Base-by-base conservation (phyloP, 1,140 invertebrate species). In the Zophobas atratus region DNA sequence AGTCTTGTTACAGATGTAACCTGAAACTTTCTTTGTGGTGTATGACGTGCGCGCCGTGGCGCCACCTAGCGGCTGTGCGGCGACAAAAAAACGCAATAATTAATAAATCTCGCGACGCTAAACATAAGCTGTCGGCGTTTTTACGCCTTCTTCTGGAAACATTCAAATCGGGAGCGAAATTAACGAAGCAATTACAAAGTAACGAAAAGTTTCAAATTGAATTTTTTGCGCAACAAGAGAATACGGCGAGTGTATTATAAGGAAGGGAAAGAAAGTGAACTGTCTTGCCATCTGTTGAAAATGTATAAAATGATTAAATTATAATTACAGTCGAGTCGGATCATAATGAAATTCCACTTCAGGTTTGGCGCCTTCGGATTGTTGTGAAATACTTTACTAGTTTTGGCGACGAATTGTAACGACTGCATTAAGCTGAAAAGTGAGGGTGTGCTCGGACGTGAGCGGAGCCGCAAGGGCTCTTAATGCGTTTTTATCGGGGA, bases 271-370 rank as follows among this genome's bases (percentile, higher is more conserved):
- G 48, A 78, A 78, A 80, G 79, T 80, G 70, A 80, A 76, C 77
- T 73, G 79, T 76, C 79, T 76, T 70, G 77, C 74, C 79, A 78
- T 78, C 79, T 80, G 79, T 56, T 78, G 63, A 75, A 80, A 80
- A 77, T 79, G 75, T 79, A 79, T 77, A 74, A 78, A 78, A 80
- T 76, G 63, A 78, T 78, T 79, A 80, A 80, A 80, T 80, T 80
- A 80, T 80, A 74, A 77, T 78, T 77, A 74, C 63, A 70, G 48
- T 53, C 60, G 72, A 78, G 77, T 74, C 74, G 73, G 36, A 55
- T 53, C 55, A 41, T 78, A 80, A 80, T 80, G 79, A 80, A 80
- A 80, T 80, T 80, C 74, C 70, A 72, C 70, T 78, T 67, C 70
- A 78, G 74, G 76, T 79, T 78, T 53, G 39, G 55, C 71, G 71